Evolutionary conservation across 2,888 invertebrate genomes (phyloP).

Genomic region (Baronia brevicornis): DNA sequence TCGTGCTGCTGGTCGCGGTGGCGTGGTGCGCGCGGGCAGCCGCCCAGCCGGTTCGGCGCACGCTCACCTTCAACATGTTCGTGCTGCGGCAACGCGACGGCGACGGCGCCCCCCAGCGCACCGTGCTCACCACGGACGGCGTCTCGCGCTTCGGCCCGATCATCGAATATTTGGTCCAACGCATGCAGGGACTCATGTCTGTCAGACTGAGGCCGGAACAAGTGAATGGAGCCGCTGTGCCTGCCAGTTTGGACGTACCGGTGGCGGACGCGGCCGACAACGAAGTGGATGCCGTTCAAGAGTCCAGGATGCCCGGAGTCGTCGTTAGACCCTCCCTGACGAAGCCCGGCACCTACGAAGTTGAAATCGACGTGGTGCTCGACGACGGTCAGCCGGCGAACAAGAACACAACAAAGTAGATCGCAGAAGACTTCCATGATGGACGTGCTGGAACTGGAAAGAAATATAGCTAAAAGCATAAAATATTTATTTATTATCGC

Average conservation of each 20-base stretch:
- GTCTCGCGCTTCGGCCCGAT: constrained; percentile 79
- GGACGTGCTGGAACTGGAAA: constrained; percentile 11
- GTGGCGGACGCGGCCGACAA: constrained; percentile 55
- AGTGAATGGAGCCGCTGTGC: constrained; percentile 46
- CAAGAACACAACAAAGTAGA: constrained; percentile 23
- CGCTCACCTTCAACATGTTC: constrained; percentile 68
- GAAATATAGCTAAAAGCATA: no score
- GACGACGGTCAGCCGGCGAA: constrained; percentile 58
- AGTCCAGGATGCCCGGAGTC: constrained; percentile 58
- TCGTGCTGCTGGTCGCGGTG: constrained; percentile 40
- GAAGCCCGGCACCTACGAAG: constrained; percentile 60
- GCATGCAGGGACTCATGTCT: constrained; percentile 81
- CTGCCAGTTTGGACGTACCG: constrained; percentile 24
- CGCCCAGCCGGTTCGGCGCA: constrained; percentile 51
- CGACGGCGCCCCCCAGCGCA: constrained; percentile 44
- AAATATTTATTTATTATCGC: no score
- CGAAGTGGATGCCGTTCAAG: constrained; percentile 62
- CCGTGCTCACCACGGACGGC: constrained; percentile 49
- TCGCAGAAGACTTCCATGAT: constrained; percentile 5
- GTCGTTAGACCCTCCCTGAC: constrained; percentile 51
- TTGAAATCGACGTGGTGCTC: constrained; percentile 57
- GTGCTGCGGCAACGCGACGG: constrained; percentile 42
- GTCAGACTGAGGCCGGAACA: constrained; percentile 77
- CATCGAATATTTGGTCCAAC: constrained; percentile 80
- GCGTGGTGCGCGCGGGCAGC: constrained; percentile 39